Conservation (phyloP, 2,113 vertebrate genomes). For the Bostrychus sinensis region DNA sequence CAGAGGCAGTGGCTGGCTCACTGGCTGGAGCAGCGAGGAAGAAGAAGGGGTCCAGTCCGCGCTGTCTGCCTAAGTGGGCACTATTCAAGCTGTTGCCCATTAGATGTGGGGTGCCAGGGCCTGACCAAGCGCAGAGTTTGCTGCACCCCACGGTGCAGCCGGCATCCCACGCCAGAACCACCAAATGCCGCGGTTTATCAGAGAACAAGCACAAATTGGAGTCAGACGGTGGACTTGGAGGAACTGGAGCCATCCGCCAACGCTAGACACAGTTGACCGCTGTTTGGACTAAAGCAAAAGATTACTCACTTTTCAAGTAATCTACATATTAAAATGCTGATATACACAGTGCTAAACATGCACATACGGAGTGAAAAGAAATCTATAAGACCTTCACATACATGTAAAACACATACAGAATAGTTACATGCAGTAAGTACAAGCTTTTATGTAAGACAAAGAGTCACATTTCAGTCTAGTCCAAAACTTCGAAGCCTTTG, state of each 20-base stretch:
- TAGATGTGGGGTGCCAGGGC: constrained; percentile 82
- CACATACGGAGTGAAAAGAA: constrained; percentile 1
- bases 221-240: constrained; percentile 79
- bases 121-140: constrained; percentile 80
- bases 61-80: constrained; percentile 83
- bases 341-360: constrained; percentile 23
- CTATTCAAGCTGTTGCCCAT: constrained; percentile 87
- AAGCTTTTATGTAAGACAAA: not conserved
- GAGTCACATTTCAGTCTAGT: not conserved
- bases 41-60: constrained; percentile 69
- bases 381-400: not conserved
- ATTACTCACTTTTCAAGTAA: constrained; percentile 19
- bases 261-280: constrained; percentile 54
- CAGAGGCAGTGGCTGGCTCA: constrained; percentile 69
- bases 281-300: constrained; percentile 52
- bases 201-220: constrained; percentile 81
- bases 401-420: not conserved
- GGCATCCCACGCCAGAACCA: constrained; percentile 79
- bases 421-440: not conserved
- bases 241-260: constrained; percentile 67
- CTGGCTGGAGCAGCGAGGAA: constrained; percentile 70
- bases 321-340: not conserved
- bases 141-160: constrained; percentile 80
- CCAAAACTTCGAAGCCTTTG: not conserved
- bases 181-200: constrained; percentile 84